Evolutionary conservation across 2,888 invertebrate species (phyloP).

Genomic region (Amiota mariae): DNA sequence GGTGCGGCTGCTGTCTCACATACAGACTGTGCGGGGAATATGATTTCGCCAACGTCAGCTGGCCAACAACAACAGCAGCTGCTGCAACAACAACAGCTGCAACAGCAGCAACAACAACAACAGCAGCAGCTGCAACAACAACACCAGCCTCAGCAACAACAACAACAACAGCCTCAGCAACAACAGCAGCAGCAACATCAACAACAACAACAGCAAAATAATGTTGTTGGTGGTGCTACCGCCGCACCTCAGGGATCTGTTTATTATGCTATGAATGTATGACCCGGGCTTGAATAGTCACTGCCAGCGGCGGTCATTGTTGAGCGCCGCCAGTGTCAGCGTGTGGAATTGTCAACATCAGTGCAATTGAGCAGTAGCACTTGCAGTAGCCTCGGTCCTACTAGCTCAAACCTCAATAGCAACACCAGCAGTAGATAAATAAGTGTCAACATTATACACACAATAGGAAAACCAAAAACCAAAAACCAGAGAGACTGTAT

Average conservation of each 20-base stretch:
- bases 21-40: conserved; percentile 64
- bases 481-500: neutral
- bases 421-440: conserved; percentile 44
- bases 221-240: conserved; percentile 37
- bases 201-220: conserved; percentile 32
- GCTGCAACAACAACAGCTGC: conserved; percentile 73
- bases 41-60: conserved; percentile 64
- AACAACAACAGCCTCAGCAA: conserved; percentile 45
- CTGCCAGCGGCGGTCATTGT: conserved; percentile 69
- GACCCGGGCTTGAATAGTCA: conserved; percentile 77
- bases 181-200: conserved; percentile 52
- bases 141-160: conserved; percentile 65
- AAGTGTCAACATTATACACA: conserved; percentile 3
- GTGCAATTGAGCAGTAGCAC: conserved; percentile 59
- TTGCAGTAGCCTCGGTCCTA: conserved; percentile 15
- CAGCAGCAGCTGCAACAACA: conserved; percentile 26
- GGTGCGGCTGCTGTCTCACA: conserved; percentile 79
- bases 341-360: conserved; percentile 70
- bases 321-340: conserved; percentile 71
- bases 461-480: neutral
- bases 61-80: conserved; percentile 56
- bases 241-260: conserved; percentile 75
- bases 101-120: conserved; percentile 70
- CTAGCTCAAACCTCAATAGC: neutral
- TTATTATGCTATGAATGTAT: conserved; percentile 91